Evolutionary conservation across 1,140 invertebrate genomes (phyloP), one percentile per base, ranked within the genome.

Genomic region (Forficula auricularia): DNA sequence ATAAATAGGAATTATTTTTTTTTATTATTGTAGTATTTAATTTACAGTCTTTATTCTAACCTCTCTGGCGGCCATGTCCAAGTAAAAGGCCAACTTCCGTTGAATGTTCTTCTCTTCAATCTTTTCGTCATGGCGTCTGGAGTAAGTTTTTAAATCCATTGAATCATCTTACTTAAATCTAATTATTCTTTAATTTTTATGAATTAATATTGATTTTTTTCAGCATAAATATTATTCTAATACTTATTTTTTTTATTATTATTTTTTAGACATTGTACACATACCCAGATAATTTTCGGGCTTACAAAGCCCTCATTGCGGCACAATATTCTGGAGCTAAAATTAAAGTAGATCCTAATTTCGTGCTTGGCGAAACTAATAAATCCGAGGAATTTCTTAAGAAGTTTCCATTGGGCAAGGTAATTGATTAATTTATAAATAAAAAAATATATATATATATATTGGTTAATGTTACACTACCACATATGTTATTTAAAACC

Each of bases 351-450:
- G 76, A 79, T 43, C 70, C 77, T 40, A 75, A 78, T 55, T 96
- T 97, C 58, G 78, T 86, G 43, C 89, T 94, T 58, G 91, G 91
- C 30, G 83, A 89, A 61, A 91, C 88, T 33, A 96, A 96, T 64
- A 89, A 88, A 58, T 71, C 74, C 34, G 71, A 76, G 30, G 76
- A 65, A 20, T 96, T 95, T 64, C 63, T 91, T 30, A 79, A 83
- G 59, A 96, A 96, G 61, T 97, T 97, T 63, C 90, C 90, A 1
- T 63, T 82, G 44, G 91, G 91, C 65, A 95, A 96, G 78, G 90
- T 95, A 60, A 67, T 57, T 54, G 13, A 16, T 9, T 20, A 39
- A 10, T 39, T 45, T 20, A 6, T 27, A 27, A 27, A 27, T 7
- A 18, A 31, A 13, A 32, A 36, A 27, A 38, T 48, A 38, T 40